Evolutionary conservation across 1,140 invertebrate species (phyloP), one percentile per base, ranked within the genome.

Genomic region (Sitophilus oryzae): DNA sequence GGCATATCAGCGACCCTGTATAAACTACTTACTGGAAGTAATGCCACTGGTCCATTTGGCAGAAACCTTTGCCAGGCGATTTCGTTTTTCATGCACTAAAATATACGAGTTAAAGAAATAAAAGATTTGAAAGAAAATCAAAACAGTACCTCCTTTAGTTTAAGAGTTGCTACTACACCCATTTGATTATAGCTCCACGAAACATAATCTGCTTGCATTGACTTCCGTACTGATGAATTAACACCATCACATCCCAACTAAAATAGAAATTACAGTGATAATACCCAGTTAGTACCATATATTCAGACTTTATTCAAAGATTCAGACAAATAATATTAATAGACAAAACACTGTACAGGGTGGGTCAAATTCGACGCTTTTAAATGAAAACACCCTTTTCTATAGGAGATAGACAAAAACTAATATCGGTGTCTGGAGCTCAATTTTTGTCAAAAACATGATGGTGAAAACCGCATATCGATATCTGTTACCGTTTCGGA

Each of bases 41-140:
- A 67, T 11, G 95, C 96, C 22, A 99, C 79, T 0, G 93, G 91
- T 2, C 95, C 95, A 15, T 79, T 85, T 19, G 92, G 88, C 49
- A 96, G 72, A 75, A 98, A 98, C 56, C 93, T 79, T 72, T 99
- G 96, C 93, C 94, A 99, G 0, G 94, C 96, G 23, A 90, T 87
- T 30, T 78, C 78, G 72, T 96, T 94, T 53, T 85, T 81, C 18
- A 60, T 65, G 46, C 63, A 62, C 65, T 63, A 48, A 52, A 54
- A 36, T 52, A 38, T 36, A 14, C 9, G 18, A 0, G 38, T 49
- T 21, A 37, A 49, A 18, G 20, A 21, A 40, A 16, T 42, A 42
- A 37, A 49, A 19, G 11, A 41, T 10, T 11, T 8, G 9, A 34
- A 23, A 36, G 21, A 22, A 40, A 14, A 50, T 34, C 47, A 19